A percentile compares a stretch with the other conserved stretches of the same genome.
Conservation (phyloP, 2,113 vertebrate species). For the Oenanthe melanoleuca region DNA sequence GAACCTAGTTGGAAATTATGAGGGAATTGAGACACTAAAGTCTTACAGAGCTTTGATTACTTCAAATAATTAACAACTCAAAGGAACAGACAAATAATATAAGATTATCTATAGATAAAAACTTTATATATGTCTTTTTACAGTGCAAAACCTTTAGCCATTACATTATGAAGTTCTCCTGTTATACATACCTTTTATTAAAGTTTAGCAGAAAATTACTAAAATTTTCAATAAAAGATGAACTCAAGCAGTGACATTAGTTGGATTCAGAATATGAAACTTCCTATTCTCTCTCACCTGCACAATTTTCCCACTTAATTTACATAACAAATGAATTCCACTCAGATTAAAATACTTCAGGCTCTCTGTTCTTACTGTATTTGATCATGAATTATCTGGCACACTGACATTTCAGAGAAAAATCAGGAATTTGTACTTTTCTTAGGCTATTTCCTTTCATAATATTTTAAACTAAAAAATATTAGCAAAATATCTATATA, state of each 20-base stretch:
- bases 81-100: background rate
- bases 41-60: background rate
- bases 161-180: background rate
- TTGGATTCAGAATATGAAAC: background rate
- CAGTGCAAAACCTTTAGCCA: background rate
- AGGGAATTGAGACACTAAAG: background rate
- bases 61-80: background rate
- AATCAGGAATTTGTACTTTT: background rate
- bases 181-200: background rate
- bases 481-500: background rate
- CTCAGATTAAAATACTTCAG: conserved; percentile 12
- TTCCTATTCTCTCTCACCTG: background rate
- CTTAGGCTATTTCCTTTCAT: background rate
- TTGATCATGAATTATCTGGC: conserved; percentile 9
- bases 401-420: background rate
- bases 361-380: background rate
- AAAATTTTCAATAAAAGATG: conserved; percentile 34
- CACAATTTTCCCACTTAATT: conserved; percentile 2
- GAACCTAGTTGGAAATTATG: background rate
- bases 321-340: conserved; percentile 29
- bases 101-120: background rate
- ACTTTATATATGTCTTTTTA: background rate
- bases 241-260: background rate
- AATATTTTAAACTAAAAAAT: background rate
- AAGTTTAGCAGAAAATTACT: conserved; percentile 34